Conservation (phyloP, 2,797 vertebrate species). For the Echeneis naucrates region DNA sequence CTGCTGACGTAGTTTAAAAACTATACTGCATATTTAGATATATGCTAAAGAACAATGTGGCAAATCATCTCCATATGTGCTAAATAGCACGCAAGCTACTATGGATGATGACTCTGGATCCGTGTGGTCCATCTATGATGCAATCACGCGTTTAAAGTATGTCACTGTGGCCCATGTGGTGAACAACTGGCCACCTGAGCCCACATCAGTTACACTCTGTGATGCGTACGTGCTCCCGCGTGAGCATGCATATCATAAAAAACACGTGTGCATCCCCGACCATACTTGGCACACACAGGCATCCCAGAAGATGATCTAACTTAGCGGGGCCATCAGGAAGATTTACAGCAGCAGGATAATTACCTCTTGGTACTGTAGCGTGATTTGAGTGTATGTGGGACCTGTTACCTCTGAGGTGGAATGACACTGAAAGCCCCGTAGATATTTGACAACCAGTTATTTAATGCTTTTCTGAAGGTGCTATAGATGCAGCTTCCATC, state of each 20-base stretch:
- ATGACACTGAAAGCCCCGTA: constrained; percentile 52
- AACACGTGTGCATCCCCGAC: constrained; percentile 28
- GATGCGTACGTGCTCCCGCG: background rate
- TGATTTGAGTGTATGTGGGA: constrained; percentile 58
- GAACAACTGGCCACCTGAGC: constrained; percentile 71
- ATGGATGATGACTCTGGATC: constrained; percentile 6
- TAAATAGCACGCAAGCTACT: constrained; percentile 12
- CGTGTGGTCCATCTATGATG: constrained; percentile 19
- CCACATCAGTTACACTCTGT: constrained; percentile 31
- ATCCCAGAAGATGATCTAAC: constrained; percentile 55
- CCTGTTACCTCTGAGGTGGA: constrained; percentile 64
- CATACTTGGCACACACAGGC: constrained; percentile 8
- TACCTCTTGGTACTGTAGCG: constrained; percentile 61
- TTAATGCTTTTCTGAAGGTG: constrained; percentile 60
- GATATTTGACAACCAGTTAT: constrained; percentile 66
- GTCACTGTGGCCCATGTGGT: constrained; percentile 42
- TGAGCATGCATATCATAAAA: constrained; percentile 35
- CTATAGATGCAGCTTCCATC: constrained; percentile 46
- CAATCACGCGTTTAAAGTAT: constrained; percentile 14
- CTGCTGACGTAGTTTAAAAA: background rate
- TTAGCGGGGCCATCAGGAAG: constrained; percentile 46
- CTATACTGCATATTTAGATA: too few species aligned
- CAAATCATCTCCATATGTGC: background rate
- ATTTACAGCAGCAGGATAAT: constrained; percentile 69
- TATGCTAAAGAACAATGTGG: background rate